Conservation (phyloP, 2,113 vertebrate species). For the Colinus virginianus region DNA sequence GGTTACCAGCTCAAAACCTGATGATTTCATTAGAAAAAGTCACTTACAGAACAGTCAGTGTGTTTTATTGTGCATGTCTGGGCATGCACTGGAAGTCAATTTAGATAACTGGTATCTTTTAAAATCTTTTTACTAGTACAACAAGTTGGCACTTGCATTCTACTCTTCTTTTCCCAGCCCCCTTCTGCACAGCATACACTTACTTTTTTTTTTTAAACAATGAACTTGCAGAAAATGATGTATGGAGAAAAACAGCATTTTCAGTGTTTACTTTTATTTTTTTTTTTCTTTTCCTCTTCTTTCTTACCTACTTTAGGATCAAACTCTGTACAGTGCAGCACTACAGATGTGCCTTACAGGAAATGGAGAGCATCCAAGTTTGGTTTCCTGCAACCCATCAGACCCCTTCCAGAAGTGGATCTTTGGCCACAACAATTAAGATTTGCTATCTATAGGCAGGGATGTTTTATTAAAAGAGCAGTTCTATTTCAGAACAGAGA, state of each 20-base stretch:
- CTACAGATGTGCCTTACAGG: slow-evolving; percentile 89
- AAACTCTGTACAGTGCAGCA: slow-evolving; percentile 85
- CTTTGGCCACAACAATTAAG: slow-evolving; percentile 81
- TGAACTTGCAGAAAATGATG: neutral
- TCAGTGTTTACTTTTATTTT: neutral
- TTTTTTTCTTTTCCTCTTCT: neutral
- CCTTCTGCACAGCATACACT: neutral
- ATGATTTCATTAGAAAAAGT: neutral
- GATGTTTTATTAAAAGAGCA: slow-evolving; percentile 38
- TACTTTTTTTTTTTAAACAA: neutral
- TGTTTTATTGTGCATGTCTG: neutral
- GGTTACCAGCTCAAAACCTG: neutral
- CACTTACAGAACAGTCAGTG: neutral
- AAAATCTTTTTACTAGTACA: neutral
- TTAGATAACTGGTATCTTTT: neutral
- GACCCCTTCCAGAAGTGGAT: slow-evolving; percentile 92
- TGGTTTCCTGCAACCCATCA: slow-evolving; percentile 85
- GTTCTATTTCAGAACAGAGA: slow-evolving; percentile 70
- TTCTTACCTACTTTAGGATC: slow-evolving; percentile 81
- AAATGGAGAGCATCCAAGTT: slow-evolving; percentile 83
- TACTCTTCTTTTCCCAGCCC: neutral
- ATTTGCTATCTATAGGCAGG: slow-evolving; percentile 46
- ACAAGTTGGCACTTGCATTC: neutral
- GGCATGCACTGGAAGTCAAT: neutral
- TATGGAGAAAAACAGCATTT: neutral